Evolutionary conservation across 92 coral and sea anemone genomes (phyloP).

Genomic region (Chrysogorgia sp.): DNA sequence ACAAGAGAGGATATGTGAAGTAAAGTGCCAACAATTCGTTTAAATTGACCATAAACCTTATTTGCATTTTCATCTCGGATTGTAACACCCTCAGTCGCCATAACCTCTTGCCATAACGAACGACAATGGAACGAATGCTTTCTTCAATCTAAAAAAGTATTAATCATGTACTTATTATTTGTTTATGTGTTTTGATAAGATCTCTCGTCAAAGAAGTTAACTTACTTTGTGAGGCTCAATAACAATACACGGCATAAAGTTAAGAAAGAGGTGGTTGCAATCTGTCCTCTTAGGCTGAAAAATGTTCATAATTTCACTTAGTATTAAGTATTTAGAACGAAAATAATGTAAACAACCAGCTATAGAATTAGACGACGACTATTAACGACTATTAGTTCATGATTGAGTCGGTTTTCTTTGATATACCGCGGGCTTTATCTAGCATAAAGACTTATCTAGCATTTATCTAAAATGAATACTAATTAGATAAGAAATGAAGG

Average conservation of each 20-base stretch:
- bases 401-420: too few relatives aligned
- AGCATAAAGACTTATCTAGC: too few relatives aligned
- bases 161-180: neutral
- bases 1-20: neutral
- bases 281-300: constrained; percentile 93
- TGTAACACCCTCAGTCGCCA: constrained; percentile 95
- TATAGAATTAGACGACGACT: too few relatives aligned
- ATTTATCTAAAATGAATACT: too few relatives aligned
- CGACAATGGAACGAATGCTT: constrained; percentile 93
- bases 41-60: constrained; percentile 66
- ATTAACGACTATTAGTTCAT: too few relatives aligned
- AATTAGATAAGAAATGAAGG: too few relatives aligned
- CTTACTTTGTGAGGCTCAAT: constrained; percentile 93
- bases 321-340: too few relatives aligned
- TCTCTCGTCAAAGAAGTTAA: neutral
- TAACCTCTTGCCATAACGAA: constrained; percentile 88
- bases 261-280: constrained; percentile 94
- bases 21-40: too few relatives aligned
- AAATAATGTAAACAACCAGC: too few relatives aligned
- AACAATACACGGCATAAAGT: constrained; percentile 93
- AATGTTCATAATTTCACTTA: neutral
- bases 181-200: too few relatives aligned
- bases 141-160: constrained; percentile 76
- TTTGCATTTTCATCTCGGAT: constrained; percentile 90
- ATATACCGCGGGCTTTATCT: too few relatives aligned